Percentiles rank a stretch among this genome's conserved stretches.
These are phyloP conservation scores for Mesorhabditis sp. DNA, from an alignment of 2,888 invertebrate genomes.

Conservation along the genomic window DNA sequence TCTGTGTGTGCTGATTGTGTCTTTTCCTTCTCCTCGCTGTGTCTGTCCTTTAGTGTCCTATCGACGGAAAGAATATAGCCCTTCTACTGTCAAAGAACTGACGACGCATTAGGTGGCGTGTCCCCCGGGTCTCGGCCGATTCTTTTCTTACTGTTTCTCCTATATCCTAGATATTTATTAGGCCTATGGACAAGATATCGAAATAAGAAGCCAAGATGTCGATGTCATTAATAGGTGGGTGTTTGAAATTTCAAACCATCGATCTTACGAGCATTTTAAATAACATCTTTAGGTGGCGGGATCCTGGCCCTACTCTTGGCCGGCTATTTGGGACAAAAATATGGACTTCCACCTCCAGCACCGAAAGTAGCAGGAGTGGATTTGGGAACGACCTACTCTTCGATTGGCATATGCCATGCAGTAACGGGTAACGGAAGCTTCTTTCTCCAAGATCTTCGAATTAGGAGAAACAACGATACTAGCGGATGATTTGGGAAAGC, in stretches of 20 bases:
- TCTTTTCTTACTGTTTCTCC: not conserved
- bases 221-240: slow-evolving; percentile 16
- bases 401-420: slow-evolving; percentile 62
- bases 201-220: not conserved
- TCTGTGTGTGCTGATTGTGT: too few relatives aligned
- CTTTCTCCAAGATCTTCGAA: not conserved
- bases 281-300: slow-evolving; percentile 52
- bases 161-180: not conserved
- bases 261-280: not conserved
- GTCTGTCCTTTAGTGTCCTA: too few relatives aligned
- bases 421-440: slow-evolving; percentile 57
- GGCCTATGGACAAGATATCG: not conserved
- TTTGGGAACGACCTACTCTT: slow-evolving; percentile 63
- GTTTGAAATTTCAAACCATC: slow-evolving; percentile 6
- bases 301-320: slow-evolving; percentile 60
- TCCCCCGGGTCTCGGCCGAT: not conserved
- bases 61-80: too few relatives aligned
- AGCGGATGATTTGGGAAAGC: slow-evolving; percentile 59
- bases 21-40: too few relatives aligned
- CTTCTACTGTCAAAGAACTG: too few relatives aligned
- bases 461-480: slow-evolving; percentile 59
- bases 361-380: slow-evolving; percentile 64
- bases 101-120: too few relatives aligned
- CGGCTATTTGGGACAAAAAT: slow-evolving; percentile 62
- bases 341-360: slow-evolving; percentile 62